Conservation (phyloP, 1,140 invertebrate species). For the Anthonomus grandis region DNA sequence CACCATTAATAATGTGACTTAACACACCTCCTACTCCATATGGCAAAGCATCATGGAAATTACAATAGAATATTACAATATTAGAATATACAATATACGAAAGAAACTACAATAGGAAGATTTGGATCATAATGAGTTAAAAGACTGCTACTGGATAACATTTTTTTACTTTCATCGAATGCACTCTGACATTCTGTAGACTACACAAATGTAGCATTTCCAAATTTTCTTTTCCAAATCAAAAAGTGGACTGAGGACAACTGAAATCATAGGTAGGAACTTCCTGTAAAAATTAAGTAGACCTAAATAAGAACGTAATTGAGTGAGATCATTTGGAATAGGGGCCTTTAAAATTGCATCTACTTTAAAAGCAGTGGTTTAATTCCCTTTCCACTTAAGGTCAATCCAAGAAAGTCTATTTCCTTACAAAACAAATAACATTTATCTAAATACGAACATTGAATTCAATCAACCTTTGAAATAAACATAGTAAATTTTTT, state of each 20-base stretch:
- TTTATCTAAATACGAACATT: not conserved
- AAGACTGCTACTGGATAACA: not conserved
- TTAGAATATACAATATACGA: too few relatives aligned
- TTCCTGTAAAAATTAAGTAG: too few relatives aligned
- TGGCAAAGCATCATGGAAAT: conserved; percentile 15
- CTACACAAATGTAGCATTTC: not conserved
- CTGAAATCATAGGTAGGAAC: not conserved
- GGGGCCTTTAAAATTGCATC: not conserved
- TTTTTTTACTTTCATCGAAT: not conserved
- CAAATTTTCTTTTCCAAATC: not conserved
- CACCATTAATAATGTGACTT: conserved; percentile 16
- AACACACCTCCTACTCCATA: conserved; percentile 14
- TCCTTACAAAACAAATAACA: not conserved
- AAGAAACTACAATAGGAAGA: conserved; percentile 3
- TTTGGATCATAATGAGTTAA: not conserved
- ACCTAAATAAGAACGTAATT: not conserved
- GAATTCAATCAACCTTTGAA: not conserved
- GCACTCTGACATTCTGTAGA: not conserved
- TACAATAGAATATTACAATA: too few relatives aligned
- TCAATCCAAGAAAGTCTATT: not conserved
- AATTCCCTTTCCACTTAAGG: not conserved
- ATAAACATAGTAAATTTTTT: too few relatives aligned
- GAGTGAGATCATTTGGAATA: not conserved
- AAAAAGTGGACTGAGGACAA: not conserved
- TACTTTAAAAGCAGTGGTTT: not conserved